Evolutionary conservation across 2,888 invertebrate species (phyloP), one percentile per base, ranked within the genome.

Genomic region (Bombylius major): DNA sequence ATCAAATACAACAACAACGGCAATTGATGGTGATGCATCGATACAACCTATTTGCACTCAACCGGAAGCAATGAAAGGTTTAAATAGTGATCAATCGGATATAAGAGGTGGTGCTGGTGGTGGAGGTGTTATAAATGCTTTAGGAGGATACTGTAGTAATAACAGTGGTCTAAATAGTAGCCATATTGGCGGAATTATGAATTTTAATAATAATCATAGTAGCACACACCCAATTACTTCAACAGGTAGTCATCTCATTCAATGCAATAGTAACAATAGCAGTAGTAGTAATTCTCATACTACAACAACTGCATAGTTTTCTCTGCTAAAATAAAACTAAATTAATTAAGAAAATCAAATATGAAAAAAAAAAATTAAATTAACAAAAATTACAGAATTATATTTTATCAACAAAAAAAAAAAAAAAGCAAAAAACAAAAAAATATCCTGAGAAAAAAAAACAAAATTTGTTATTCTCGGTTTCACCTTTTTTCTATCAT

Each of bases 11-110:
- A 36, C 39, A 50, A 32, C 14, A 6, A 5, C 14, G n/a, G 8
- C 56, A 13, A 61, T 61, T 54, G 62, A 62, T 58, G 61, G 62
- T 50, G 62, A 62, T 57, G 61, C 70, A 39, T 65, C 64, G 55
- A 66, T 66, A 59, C 65, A 67, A 59, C 72, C 73, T 42, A 73
- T 74, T 51, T 73, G 73, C 61, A 73, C 74, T 50, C 74, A 74
- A 57, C 73, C 74, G 11, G 74, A 74, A 66, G 67, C 67, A 33
- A 71, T 66, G 53, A 61, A 58, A 53, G 59, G 61, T 50, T 61
- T 58, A 14, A 50, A 54, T 50, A 55, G 51, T 51, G 63, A 63
- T 55, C 63, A 63, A 54, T 62, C 61, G 33, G 62, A 64, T 42
- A 62, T 63, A 47, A 61, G 62, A 13, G 62, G 62, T 23, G 61